Evolutionary conservation across 2,797 vertebrate species (phyloP).

Genomic region (Betta splendens): DNA sequence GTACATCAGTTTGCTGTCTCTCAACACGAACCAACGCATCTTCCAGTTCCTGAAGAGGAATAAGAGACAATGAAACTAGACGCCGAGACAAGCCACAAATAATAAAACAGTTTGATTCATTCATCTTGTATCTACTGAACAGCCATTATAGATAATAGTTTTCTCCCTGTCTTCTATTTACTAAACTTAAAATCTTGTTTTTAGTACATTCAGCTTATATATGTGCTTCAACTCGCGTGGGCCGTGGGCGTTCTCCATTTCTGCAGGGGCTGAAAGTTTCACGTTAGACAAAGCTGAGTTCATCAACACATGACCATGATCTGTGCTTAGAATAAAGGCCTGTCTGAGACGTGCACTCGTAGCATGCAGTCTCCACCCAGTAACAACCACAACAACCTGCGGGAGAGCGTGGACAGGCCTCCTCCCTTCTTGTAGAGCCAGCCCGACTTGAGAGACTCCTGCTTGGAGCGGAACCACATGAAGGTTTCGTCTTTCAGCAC

Average conservation of each 20-base stretch:
- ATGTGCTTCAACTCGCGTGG: slow-evolving; percentile 6
- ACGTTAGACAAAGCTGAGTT: slow-evolving; percentile 5
- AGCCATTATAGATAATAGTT: too few species aligned
- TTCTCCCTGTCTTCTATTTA: neutral
- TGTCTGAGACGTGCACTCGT: too few species aligned
- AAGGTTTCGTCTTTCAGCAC: slow-evolving; percentile 94
- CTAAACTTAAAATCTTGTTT: neutral
- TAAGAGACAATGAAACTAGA: slow-evolving; percentile 31
- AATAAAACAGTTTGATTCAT: neutral
- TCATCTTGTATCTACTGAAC: neutral
- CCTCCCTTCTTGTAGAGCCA: slow-evolving; percentile 96
- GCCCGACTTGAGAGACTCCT: slow-evolving; percentile 92
- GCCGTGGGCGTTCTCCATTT: slow-evolving; percentile 14
- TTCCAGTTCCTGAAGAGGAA: slow-evolving; percentile 88
- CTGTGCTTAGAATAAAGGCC: too few species aligned
- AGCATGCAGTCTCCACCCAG: slow-evolving; percentile 63
- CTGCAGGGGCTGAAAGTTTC: slow-evolving; percentile 28
- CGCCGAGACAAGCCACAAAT: neutral
- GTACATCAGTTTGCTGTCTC: slow-evolving; percentile 92
- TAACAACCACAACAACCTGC: slow-evolving; percentile 81
- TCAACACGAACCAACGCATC: slow-evolving; percentile 94
- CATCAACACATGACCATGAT: neutral
- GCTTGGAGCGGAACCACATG: slow-evolving; percentile 97
- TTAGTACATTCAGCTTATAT: too few species aligned
- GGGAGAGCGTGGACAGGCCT: slow-evolving; percentile 90